Evolutionary conservation across 1,140 invertebrate species (phyloP), one percentile per base, ranked within the genome.

Genomic region (Drosophila simulans): DNA sequence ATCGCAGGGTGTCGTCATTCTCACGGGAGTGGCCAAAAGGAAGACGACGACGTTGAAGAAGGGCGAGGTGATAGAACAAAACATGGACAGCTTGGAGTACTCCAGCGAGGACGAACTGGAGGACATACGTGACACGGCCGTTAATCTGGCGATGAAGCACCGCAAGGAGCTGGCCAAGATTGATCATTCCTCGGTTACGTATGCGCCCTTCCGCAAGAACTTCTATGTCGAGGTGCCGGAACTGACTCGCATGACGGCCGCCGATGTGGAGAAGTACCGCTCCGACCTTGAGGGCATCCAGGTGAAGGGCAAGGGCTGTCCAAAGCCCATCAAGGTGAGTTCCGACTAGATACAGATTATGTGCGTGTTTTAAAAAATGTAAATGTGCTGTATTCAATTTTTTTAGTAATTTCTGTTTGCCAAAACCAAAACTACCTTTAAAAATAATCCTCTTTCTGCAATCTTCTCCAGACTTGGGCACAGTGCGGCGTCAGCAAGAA

Each of bases 401-500:
- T 22, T 22, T 22, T 22, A 0, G 20, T 22, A 2, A 22, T 22
- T 22, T 22, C 27, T 8, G 27, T 8, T 31, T 31, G 27, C 27
- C 27, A 31, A 31, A 31, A 31, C 1, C 20, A 22, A 22, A 22
- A 0, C 7, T 31, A 2, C 27, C 5, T 22, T 48, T 12, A 42
- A 25, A 43, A 3, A 42, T 42, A 42, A 42, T 42, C n/a, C 15
- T 46, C 42, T 39, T 4, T 40, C 15, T 49, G 13, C 34, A 11
- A 53, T 56, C 51, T 20, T 25, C 17, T 15, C 12, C 43, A 92
- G 93, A 96, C 96, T 0, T 99, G 99, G 99, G 98, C 99, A 0
- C 99, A 99, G 81, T 99, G 98, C 92, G 99, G 99, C 35, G 97
- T 99, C 1, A 98, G 97, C 52, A 98, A 98, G 90, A 99, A 99